Evolutionary conservation across 2,113 vertebrate genomes (phyloP).

Genomic region (Pandion haliaetus): DNA sequence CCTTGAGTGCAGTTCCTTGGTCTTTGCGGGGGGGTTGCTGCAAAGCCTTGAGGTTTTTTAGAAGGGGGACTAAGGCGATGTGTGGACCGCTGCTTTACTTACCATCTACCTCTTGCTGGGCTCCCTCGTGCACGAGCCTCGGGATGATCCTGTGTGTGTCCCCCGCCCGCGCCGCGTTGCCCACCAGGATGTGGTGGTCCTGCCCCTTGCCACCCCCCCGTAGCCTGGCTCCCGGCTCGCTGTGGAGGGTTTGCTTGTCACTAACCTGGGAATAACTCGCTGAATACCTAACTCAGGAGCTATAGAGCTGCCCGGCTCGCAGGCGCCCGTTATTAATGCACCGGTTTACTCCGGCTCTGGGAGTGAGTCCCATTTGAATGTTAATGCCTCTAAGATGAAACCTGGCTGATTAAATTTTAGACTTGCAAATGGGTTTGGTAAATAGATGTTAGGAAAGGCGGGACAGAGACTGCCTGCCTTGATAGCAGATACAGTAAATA

Average conservation of each 20-base stretch:
- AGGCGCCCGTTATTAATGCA: neutral
- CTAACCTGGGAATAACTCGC: neutral
- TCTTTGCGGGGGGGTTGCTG: accelerated
- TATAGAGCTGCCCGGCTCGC: neutral
- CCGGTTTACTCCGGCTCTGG: neutral
- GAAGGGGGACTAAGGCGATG: accelerated
- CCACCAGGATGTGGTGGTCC: accelerated
- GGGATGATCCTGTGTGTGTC: neutral
- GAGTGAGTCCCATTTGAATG: slow-evolving; percentile 20
- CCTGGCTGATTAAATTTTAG: slow-evolving; percentile 68
- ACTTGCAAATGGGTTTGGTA: slow-evolving; percentile 70
- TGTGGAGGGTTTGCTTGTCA: neutral
- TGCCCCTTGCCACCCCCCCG: neutral
- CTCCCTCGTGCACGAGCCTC: accelerated
- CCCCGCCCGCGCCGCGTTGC: accelerated
- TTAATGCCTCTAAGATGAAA: slow-evolving; percentile 62
- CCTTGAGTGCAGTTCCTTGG: accelerated
- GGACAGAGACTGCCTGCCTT: slow-evolving; percentile 61
- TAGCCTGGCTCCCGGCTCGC: neutral
- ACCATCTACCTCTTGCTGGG: neutral
- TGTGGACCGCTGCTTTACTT: accelerated
- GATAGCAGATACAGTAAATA: slow-evolving; percentile 8
- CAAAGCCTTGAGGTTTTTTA: accelerated
- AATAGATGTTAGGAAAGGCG: slow-evolving; percentile 47
- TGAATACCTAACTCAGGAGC: neutral